These are phyloP conservation scores for Fregata magnificens DNA, from an alignment of 2,113 vertebrate genomes.

Conservation along the genomic window DNA sequence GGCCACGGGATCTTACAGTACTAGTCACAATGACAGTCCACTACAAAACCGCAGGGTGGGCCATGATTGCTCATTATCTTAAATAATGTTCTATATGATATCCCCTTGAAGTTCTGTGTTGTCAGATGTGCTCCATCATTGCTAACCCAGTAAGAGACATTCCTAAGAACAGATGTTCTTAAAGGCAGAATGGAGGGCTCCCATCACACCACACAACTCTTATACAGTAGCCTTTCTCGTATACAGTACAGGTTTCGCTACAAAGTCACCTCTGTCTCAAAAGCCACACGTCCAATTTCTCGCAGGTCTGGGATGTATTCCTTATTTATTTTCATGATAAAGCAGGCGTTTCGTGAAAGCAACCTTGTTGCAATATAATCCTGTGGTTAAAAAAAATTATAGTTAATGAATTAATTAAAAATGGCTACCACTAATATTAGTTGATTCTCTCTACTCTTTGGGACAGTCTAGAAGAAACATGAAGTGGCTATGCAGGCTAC, in stretches of 20 bases:
- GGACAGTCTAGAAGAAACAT: neutral
- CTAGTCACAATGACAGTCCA: neutral
- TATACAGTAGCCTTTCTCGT: neutral
- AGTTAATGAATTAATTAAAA: neutral
- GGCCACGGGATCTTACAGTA: neutral
- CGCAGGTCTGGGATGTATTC: constrained; percentile 31
- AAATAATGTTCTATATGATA: neutral
- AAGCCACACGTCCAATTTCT: constrained; percentile 45
- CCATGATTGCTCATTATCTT: neutral
- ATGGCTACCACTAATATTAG: accelerated
- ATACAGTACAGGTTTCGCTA: accelerated
- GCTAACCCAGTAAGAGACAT: neutral
- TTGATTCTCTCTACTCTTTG: neutral
- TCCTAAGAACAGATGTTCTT: neutral
- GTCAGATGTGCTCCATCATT: neutral
- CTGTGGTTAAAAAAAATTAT: neutral
- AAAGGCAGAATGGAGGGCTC: neutral
- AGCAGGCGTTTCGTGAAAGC: constrained; percentile 69
- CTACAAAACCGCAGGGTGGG: neutral
- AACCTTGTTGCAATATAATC: constrained; percentile 68
- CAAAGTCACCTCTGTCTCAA: constrained; percentile 66
- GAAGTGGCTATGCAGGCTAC: neutral
- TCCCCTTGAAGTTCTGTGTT: neutral
- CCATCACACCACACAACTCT: neutral
- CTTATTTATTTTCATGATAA: constrained; percentile 68